These are phyloP conservation scores for Microctenopoma steveboyesi DNA, from an alignment of 2,797 vertebrate species.

Conservation along the genomic window DNA sequence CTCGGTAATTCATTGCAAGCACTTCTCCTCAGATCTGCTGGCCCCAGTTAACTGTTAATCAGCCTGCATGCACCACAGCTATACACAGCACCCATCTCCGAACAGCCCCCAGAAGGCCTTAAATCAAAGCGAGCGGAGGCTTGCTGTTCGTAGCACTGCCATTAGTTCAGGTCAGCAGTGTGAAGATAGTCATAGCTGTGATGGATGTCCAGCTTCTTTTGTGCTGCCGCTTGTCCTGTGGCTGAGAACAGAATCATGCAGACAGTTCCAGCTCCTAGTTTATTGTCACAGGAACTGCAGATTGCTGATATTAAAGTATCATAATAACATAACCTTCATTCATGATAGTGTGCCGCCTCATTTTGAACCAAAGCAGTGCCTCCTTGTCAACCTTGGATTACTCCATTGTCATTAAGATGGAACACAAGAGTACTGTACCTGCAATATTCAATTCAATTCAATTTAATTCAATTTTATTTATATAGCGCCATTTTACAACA, in stretches of 20 bases:
- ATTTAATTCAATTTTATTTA: too few species aligned
- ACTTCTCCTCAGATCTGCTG: constrained; percentile 5
- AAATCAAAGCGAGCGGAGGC: constrained; percentile 51
- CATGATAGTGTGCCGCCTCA: too few species aligned
- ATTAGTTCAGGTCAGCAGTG: constrained; percentile 48
- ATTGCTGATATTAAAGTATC: too few species aligned
- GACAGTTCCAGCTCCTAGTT: constrained; percentile 3
- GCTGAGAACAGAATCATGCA: constrained; percentile 5
- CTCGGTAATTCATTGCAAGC: constrained; percentile 35
- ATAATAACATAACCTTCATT: too few species aligned
- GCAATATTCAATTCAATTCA: too few species aligned
- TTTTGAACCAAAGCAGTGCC: too few species aligned
- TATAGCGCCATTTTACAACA: too few species aligned
- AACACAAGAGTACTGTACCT: too few species aligned
- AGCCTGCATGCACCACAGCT: constrained; percentile 25
- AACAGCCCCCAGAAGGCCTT: constrained; percentile 44
- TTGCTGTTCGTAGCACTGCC: constrained; percentile 2
- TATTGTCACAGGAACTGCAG: too few species aligned
- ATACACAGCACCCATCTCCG: constrained; percentile 9
- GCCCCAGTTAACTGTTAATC: constrained; percentile 50
- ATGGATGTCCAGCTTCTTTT: constrained; percentile 45
- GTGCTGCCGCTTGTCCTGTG: constrained; percentile 8
- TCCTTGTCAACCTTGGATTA: too few species aligned
- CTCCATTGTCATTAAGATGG: too few species aligned
- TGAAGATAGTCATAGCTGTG: constrained; percentile 40